Percentiles rank a stretch among this genome's conserved stretches.
Conservation (phyloP, 2,113 vertebrate genomes). For the Scalopus aquaticus region DNA sequence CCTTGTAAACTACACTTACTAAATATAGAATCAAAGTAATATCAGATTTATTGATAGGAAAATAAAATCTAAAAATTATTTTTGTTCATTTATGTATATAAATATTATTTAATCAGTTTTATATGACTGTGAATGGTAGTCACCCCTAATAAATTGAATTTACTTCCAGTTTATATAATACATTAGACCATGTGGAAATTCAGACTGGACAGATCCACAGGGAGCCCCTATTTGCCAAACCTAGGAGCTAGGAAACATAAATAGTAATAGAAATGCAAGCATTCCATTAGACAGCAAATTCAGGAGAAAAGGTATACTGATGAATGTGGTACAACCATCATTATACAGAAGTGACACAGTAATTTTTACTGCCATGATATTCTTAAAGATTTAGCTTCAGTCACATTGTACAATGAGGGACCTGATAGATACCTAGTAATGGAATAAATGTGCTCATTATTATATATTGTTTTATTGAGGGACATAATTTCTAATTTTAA, state of each 20-base stretch:
- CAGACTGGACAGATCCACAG: neutral
- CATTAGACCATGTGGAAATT: neutral
- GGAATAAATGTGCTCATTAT: neutral
- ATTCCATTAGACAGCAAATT: neutral
- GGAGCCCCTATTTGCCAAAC: neutral
- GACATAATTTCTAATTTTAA: neutral
- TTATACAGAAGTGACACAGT: neutral
- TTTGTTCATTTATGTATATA: neutral
- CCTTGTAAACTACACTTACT: neutral
- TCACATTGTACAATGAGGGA: fast-evolving
- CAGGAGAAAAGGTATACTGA: neutral
- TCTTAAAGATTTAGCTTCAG: neutral
- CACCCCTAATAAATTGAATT: neutral
- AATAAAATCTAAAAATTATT: neutral
- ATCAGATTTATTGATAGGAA: neutral
- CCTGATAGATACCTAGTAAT: neutral
- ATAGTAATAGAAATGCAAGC: neutral
- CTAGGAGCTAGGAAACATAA: neutral
- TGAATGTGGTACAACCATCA: neutral
- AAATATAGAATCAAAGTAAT: neutral
- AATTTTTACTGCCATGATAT: neutral
- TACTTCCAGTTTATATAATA: neutral
- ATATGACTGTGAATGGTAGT: neutral
- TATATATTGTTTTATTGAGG: neutral
- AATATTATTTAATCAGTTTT: neutral